phyloP scores from a whole-genome alignment of 2,888 invertebrate species.

The Cacoxenus indagator region DNA sequence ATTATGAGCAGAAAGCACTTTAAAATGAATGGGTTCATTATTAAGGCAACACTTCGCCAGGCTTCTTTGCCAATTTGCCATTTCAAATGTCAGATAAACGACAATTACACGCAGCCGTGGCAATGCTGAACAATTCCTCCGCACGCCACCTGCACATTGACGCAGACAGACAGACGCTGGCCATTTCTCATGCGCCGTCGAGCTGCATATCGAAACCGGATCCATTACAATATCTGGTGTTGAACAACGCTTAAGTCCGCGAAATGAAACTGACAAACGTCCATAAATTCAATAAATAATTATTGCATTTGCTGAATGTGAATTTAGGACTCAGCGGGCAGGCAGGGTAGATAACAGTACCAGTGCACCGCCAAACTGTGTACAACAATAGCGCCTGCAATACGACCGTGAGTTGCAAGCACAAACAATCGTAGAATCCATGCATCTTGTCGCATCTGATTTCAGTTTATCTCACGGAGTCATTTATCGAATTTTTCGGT shows the following conservation, averaged over 20 bases:
- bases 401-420: not conserved
- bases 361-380: no score
- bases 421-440: slow-evolving; percentile 1
- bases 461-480: slow-evolving; percentile 23
- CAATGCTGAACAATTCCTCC: not conserved
- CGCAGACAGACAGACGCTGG: not conserved
- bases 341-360: not conserved
- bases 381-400: not conserved
- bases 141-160: not conserved
- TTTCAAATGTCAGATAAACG: slow-evolving; percentile 54
- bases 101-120: slow-evolving; percentile 44
- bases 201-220: slow-evolving; percentile 41
- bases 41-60: slow-evolving; percentile 31
- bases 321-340: not conserved
- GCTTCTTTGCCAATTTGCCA: slow-evolving; percentile 46
- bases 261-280: slow-evolving; percentile 49
- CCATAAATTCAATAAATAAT: slow-evolving; percentile 68
- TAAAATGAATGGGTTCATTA: slow-evolving; percentile 15
- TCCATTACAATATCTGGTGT: slow-evolving; percentile 57
- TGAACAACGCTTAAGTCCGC: slow-evolving; percentile 56
- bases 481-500: slow-evolving; percentile 31
- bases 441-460: slow-evolving; percentile 12
- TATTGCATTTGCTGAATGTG: slow-evolving; percentile 51
- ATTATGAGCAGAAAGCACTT: slow-evolving; percentile 12
- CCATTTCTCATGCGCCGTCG: slow-evolving; percentile 19